Evolutionary conservation across 2,113 vertebrate genomes (phyloP).

Genomic region (Ascaphus truei): DNA sequence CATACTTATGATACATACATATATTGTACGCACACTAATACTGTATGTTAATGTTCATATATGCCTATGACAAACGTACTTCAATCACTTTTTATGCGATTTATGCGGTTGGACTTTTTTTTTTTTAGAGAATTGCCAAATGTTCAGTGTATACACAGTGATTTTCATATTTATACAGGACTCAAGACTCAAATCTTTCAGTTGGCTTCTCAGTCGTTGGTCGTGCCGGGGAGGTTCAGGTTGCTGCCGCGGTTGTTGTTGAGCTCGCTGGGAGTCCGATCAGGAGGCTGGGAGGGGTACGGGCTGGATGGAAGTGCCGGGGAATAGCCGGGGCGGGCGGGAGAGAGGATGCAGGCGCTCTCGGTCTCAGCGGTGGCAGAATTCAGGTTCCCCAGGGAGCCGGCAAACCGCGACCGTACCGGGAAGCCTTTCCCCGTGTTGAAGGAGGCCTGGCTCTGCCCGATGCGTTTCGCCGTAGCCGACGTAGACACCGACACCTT

Average conservation of each 20-base stretch:
- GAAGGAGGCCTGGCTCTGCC: constrained; percentile 58
- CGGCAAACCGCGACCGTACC: constrained; percentile 85
- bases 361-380: constrained; percentile 63
- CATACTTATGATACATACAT: no score
- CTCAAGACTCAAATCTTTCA: no score
- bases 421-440: constrained; percentile 71
- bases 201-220: no score
- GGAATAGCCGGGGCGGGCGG: constrained; percentile 58
- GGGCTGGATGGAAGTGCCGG: constrained; percentile 60
- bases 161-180: no score
- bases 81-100: no score
- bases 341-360: constrained; percentile 51
- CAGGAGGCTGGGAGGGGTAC: constrained; percentile 57
- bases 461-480: constrained; percentile 74
- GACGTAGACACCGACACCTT: constrained; percentile 69
- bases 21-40: no score
- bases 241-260: constrained; percentile 83
- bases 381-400: constrained; percentile 87
- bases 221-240: constrained; percentile 41
- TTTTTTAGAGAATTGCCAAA: no score
- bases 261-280: constrained; percentile 70
- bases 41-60: no score
- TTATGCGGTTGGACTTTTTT: no score
- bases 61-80: no score
- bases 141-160: no score